Evolutionary conservation across 2,797 vertebrate genomes (phyloP), one percentile per base, ranked within the genome.

Genomic region (Luscinia megarhynchos): DNA sequence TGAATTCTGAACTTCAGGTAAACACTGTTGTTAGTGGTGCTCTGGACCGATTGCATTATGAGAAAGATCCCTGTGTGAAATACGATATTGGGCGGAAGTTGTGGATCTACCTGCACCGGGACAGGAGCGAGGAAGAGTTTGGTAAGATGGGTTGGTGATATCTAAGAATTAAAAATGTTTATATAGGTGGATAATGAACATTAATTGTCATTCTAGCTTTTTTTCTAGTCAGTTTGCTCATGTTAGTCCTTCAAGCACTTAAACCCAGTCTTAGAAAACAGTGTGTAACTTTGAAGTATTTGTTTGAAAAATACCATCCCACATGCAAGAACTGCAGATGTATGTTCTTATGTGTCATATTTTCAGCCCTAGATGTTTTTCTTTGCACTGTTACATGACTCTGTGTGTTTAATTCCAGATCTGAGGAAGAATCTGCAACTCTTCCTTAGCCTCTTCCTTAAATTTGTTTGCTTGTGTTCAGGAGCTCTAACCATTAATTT

Each of bases 51-150:
- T 96, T 99, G 14, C 99, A 99, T 93, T 99, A 99, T 30, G 99
- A 99, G 96, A 99, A 99, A 86, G 99, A 99, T 90, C 99, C 99
- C 1, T 99, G 99, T 81, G 99, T 99, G 74, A 99, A 99, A 81
- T 99, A 99, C 0, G 99, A 99, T 93, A 99, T 99, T 3, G 99
- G 99, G 12, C 98, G 99, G 64, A 99, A 99, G 95, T 97, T 99
- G 46, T 99, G 99, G 99, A 99, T 99, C 96, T 99, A 99, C 91
- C 97, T 99, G 72, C 99, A 99, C 90, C 98, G 99, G 32, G 98
- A 98, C 95, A 98, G 99, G 83, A 99, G 98, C 6, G 99, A 99
- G 94, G 99, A 99, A 55, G 99, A 99, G 97, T 99, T 99, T 84
- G 99, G 99, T 99, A 96, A 97, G 98, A 29, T 2, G 30, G 18